phyloP scores from a whole-genome alignment of 2,113 vertebrate genomes.

The Lepisosteus oculatus region DNA sequence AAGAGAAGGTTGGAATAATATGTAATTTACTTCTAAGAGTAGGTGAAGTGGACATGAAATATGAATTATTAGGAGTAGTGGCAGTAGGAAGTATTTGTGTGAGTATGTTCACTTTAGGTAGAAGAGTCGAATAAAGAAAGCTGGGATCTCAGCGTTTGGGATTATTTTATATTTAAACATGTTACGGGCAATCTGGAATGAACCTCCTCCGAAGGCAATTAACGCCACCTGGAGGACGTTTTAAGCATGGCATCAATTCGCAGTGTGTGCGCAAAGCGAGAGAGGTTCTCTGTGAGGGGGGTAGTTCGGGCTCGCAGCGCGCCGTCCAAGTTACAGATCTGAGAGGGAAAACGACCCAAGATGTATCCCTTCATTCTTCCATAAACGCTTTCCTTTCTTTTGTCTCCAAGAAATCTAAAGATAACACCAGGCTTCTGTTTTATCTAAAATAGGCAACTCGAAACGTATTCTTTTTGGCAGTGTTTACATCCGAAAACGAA shows the following conservation, averaged over 20 bases:
- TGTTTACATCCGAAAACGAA: slow-evolving; percentile 20
- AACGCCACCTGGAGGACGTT: slow-evolving; percentile 70
- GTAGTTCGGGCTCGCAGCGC: no score
- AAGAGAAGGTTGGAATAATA: slow-evolving; percentile 26
- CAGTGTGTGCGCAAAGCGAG: background rate
- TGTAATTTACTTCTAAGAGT: slow-evolving; percentile 35
- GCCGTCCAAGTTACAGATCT: no score
- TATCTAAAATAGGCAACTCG: background rate
- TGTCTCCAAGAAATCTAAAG: slow-evolving; percentile 21
- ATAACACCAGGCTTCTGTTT: slow-evolving; percentile 11
- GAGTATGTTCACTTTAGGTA: no score
- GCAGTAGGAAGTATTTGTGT: no score
- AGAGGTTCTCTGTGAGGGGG: background rate
- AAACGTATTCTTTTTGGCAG: slow-evolving; percentile 3
- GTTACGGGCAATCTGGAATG: background rate
- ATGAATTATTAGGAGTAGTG: no score
- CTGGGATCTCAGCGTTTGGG: no score
- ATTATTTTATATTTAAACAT: no score
- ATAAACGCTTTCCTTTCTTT: slow-evolving; percentile 20
- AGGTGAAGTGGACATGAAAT: slow-evolving; percentile 39
- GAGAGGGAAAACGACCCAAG: background rate
- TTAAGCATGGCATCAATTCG: slow-evolving; percentile 32
- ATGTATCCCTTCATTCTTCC: background rate
- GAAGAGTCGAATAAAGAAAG: no score
- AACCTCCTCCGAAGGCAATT: slow-evolving; percentile 24